Conservation (phyloP, 1,140 invertebrate genomes). For the Lucilia sericata region DNA sequence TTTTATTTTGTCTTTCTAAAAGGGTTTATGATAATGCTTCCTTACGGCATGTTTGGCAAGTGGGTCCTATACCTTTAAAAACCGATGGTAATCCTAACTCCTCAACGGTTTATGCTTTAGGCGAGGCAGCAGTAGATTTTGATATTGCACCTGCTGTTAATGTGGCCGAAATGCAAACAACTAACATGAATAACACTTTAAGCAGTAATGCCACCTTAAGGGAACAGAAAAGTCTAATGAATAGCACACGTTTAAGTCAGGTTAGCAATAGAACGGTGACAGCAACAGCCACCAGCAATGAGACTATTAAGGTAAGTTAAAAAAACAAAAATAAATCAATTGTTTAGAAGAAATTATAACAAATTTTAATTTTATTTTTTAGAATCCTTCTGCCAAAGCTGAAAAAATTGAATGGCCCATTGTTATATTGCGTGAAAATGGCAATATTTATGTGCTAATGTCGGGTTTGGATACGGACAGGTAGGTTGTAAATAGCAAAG, state of each 20-base stretch:
- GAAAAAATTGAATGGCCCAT: conserved; percentile 77
- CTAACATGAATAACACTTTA: not conserved
- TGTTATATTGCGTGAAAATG: conserved; percentile 84
- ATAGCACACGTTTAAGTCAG: conserved; percentile 30
- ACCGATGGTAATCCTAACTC: conserved; percentile 45
- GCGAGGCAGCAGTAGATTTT: conserved; percentile 86
- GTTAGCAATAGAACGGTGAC: conserved; percentile 10
- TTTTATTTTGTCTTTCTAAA: not conserved
- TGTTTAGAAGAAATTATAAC: not conserved
- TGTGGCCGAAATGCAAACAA: conserved; percentile 27
- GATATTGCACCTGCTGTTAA: conserved; percentile 77
- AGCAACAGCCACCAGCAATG: not conserved
- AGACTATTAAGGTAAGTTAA: not conserved
- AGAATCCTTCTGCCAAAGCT: conserved; percentile 44
- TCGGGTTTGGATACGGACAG: conserved; percentile 72
- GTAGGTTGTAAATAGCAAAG: conserved; percentile 56
- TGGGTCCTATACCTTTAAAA: conserved; percentile 56
- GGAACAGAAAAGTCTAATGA: not conserved
- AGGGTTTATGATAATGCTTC: conserved; percentile 70
- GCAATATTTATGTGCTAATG: conserved; percentile 78
- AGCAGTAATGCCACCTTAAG: conserved; percentile 20
- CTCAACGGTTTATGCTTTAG: conserved; percentile 73
- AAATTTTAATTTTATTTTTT: not conserved
- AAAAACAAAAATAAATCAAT: not conserved
- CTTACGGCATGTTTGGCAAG: conserved; percentile 64